Evolutionary conservation across 2,797 vertebrate species (phyloP).

Genomic region (Sebastes melanostomus): DNA sequence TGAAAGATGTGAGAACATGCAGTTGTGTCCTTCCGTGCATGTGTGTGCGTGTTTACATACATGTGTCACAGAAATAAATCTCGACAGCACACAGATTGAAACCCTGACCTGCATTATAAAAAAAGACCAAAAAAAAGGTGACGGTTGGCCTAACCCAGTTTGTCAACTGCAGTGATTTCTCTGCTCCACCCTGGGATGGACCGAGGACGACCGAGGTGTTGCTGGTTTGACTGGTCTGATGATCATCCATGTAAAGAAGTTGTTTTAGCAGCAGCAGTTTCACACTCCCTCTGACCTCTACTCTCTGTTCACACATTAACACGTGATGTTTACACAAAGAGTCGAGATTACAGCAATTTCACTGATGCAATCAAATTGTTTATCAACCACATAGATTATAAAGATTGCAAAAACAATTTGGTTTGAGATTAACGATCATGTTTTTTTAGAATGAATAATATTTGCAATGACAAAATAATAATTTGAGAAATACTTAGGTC

Average conservation of each 20-base stretch:
- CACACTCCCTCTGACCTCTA: conserved; percentile 26
- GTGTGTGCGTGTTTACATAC: background rate
- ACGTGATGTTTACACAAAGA: background rate
- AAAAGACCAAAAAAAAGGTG: conserved; percentile 22
- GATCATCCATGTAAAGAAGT: conserved; percentile 17
- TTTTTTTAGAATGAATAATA: background rate
- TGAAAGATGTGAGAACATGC: background rate
- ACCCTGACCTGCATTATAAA: background rate
- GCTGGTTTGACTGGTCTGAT: conserved; percentile 68
- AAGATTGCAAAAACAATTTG: background rate
- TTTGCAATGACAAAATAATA: background rate
- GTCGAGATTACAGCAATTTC: background rate
- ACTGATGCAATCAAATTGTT: background rate
- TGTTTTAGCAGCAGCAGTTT: conserved; percentile 29
- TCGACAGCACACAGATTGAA: background rate
- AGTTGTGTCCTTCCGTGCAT: background rate
- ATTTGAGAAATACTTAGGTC: background rate
- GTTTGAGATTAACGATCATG: background rate
- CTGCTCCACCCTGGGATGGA: conserved; percentile 65
- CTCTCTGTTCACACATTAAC: background rate
- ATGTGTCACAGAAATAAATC: background rate
- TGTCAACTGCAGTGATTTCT: conserved; percentile 61
- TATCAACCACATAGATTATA: background rate
- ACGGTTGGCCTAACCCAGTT: conserved; percentile 54
- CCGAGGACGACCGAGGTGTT: conserved; percentile 32